A percentile compares a stretch with the other conserved stretches of the same genome.
Evolutionary conservation across 1,140 invertebrate species (phyloP).

Genomic region (Drosophila murphyi): DNA sequence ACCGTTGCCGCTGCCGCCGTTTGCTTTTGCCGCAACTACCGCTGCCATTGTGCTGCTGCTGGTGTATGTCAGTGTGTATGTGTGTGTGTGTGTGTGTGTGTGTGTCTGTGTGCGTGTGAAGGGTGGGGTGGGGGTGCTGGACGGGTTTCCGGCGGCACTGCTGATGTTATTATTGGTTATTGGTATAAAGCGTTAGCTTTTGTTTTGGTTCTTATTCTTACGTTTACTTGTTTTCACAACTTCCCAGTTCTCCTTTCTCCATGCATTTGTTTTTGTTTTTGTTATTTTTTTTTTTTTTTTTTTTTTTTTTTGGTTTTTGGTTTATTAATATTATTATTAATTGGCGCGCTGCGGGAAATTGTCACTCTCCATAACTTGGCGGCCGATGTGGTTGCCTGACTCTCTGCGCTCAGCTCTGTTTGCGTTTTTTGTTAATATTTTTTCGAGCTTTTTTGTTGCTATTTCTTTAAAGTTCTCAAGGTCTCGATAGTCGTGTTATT

Average conservation of each 20-base stretch:
- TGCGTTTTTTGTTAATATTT: conserved; percentile 58
- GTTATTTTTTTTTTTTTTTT: conserved; percentile 28
- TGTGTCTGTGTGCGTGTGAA: not conserved
- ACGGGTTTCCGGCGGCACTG: conserved; percentile 1
- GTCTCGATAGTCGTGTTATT: conserved; percentile 60
- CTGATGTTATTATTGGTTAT: conserved; percentile 21
- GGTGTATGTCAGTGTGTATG: not conserved
- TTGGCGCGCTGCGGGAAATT: conserved; percentile 68
- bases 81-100: conserved; percentile 2
- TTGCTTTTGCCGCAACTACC: conserved; percentile 49
- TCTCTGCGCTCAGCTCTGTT: conserved; percentile 43
- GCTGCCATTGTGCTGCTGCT: conserved; percentile 52
- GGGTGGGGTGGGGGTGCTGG: too few relatives aligned
- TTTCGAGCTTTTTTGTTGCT: conserved; percentile 52
- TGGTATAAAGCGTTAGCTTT: conserved; percentile 29
- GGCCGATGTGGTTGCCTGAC: conserved; percentile 13
- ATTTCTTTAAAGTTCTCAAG: conserved; percentile 77
- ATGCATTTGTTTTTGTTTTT: conserved; percentile 31
- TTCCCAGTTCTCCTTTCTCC: conserved; percentile 31
- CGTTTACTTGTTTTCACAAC: conserved; percentile 33
- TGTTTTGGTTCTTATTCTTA: conserved; percentile 46
- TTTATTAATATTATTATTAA: conserved; percentile 48
- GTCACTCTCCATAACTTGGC: conserved; percentile 79
- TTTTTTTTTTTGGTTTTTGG: not conserved
- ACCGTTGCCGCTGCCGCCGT: conserved; percentile 24